phyloP scores from a whole-genome alignment of 1,140 invertebrate genomes.

The Helicorthomorpha holstii region DNA sequence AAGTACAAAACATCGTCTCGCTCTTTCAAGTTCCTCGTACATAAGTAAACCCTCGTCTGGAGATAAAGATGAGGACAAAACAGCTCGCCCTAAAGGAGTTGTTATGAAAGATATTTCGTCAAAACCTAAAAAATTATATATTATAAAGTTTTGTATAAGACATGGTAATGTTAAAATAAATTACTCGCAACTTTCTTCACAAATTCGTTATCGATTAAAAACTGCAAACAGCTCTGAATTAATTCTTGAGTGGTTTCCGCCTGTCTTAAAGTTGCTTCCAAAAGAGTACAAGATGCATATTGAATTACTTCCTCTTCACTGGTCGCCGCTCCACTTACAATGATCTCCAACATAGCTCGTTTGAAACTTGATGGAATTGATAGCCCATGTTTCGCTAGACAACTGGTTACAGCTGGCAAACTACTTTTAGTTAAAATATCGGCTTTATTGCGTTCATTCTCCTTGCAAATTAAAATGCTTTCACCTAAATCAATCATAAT shows the following conservation, averaged over 20 bases:
- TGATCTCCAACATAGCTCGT: constrained; percentile 47
- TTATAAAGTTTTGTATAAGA: too few species aligned
- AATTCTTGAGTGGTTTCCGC: too few species aligned
- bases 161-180: not conserved
- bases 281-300: constrained; percentile 66
- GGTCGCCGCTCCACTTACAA: constrained; percentile 68
- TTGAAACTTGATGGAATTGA: constrained; percentile 36
- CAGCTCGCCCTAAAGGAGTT: constrained; percentile 75
- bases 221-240: constrained; percentile 36
- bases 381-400: constrained; percentile 43
- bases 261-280: constrained; percentile 20
- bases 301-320: constrained; percentile 49
- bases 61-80: constrained; percentile 76
- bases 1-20: constrained; percentile 72
- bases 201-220: constrained; percentile 38
- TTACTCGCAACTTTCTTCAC: constrained; percentile 14
- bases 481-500: constrained; percentile 40
- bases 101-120: constrained; percentile 43
- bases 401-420: constrained; percentile 62
- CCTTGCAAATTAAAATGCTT: constrained; percentile 76
- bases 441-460: constrained; percentile 48
- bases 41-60: constrained; percentile 77
- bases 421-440: constrained; percentile 44
- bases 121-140: constrained; percentile 17
- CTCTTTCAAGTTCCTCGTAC: constrained; percentile 78